Evolutionary conservation across 2,113 vertebrate species (phyloP), one percentile per base, ranked within the genome.

Genomic region (Pleuronectes platessa): DNA sequence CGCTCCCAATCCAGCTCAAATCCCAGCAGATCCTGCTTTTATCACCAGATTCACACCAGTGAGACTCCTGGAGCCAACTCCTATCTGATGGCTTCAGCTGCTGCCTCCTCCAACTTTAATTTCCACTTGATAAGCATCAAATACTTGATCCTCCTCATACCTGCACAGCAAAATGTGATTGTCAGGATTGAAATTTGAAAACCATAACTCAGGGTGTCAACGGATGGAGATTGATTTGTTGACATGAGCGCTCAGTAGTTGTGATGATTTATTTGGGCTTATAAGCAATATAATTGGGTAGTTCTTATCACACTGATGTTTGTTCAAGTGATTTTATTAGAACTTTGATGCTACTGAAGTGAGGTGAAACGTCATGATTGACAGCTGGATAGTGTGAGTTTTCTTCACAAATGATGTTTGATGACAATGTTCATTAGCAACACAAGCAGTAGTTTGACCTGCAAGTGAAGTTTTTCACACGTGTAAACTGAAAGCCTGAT

Each of bases 31-130:
- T 72, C 68, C 64, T 8, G 0, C 49, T 18, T 80, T 77, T 84
- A 88, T 90, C 87, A 88, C 26, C 58, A 51, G 23, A 71, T 71
- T 77, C 67, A 2, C 23, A 63, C 26, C 17, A n/a, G 61, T 60
- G 2, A 74, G 58, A 74, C 74, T 72, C 64, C 47, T 61, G 79
- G 8, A 76, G 81, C 61, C 69, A 4, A 49, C 63, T 78, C 26
- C 10, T 73, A 73, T 83, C 68, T 72, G 20, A 86, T 56, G 65
- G 68, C 47, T 66, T 68, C 53, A 55, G 53, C 42, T 14, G 13
- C 37, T 58, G 53, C 42, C 17, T 79, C 58, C 4, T 64, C 20
- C n/a, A 31, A 59, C n/a, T 17, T 55, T 71, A n/a, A 65, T 79
- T 79, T 53, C 42, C 40, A 66, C 4, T 27, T 5, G 4, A 27